Evolutionary conservation across 2,113 vertebrate genomes (phyloP).

Genomic region (Geococcyx californianus): DNA sequence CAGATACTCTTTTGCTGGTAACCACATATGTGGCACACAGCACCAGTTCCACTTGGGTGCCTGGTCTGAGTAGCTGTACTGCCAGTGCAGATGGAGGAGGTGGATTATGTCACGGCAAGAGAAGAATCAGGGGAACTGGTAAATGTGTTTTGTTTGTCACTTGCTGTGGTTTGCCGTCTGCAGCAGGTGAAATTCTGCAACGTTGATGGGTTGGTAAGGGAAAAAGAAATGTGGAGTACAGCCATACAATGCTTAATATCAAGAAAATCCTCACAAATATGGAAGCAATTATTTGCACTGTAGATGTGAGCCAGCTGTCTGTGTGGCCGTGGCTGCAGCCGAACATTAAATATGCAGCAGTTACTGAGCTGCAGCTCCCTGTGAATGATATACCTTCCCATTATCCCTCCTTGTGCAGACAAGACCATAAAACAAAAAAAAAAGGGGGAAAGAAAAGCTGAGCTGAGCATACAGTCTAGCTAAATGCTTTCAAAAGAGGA

Average conservation of each 20-base stretch:
- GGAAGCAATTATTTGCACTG: background rate
- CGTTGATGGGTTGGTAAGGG: background rate
- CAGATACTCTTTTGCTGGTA: background rate
- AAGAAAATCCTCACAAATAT: background rate
- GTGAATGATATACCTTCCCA: slow-evolving; percentile 14
- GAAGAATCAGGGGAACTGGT: background rate
- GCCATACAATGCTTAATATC: background rate
- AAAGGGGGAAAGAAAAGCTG: background rate
- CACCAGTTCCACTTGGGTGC: background rate
- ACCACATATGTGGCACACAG: background rate
- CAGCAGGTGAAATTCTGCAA: background rate
- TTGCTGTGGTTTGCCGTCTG: background rate
- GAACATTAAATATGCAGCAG: slow-evolving; percentile 41
- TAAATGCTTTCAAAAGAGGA: background rate
- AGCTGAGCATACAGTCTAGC: background rate
- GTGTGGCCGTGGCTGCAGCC: background rate
- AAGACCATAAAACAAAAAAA: background rate
- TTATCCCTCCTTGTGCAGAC: slow-evolving; percentile 14
- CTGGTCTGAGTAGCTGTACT: background rate
- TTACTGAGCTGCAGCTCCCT: slow-evolving; percentile 7
- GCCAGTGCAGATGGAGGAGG: background rate
- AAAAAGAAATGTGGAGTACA: background rate
- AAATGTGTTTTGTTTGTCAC: background rate
- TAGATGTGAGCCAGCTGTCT: slow-evolving; percentile 14
- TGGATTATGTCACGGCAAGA: background rate